phyloP scores from a whole-genome alignment of 2,113 vertebrate species.

The Poicephalus gulielmi region DNA sequence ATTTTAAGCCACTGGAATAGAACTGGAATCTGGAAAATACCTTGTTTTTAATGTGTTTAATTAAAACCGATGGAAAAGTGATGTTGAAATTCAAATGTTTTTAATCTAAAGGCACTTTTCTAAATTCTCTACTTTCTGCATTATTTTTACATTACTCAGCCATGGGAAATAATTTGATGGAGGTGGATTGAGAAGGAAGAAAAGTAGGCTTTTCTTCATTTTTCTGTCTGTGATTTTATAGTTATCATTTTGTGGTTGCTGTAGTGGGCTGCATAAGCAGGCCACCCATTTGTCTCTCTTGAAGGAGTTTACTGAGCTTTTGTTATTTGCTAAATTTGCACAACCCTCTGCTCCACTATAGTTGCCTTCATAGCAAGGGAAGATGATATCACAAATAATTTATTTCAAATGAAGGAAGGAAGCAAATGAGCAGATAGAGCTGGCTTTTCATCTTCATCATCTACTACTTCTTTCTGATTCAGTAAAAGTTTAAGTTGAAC shows the following conservation, averaged over 20 bases:
- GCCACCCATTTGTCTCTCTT: background rate
- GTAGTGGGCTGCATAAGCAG: background rate
- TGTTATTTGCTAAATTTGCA: background rate
- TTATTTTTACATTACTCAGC: background rate
- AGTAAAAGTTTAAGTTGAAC: background rate
- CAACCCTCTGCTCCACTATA: background rate
- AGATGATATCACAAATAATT: background rate
- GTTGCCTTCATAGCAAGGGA: background rate
- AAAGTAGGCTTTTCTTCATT: background rate
- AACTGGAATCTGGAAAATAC: background rate
- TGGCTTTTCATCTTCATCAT: background rate
- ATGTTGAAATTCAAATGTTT: background rate
- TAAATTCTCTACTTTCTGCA: background rate
- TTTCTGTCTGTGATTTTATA: background rate
- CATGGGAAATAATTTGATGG: background rate
- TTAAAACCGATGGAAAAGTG: background rate
- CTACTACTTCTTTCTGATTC: background rate
- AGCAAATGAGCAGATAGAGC: background rate
- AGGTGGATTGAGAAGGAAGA: background rate
- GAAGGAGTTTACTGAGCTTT: background rate
- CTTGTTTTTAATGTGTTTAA: background rate
- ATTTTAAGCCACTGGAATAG: background rate
- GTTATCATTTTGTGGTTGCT: background rate
- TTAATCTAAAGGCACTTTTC: background rate
- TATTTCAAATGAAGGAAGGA: background rate